These are phyloP conservation scores for Halictus ligatus DNA, from an alignment of 2,888 invertebrate species.

Conservation along the genomic window DNA sequence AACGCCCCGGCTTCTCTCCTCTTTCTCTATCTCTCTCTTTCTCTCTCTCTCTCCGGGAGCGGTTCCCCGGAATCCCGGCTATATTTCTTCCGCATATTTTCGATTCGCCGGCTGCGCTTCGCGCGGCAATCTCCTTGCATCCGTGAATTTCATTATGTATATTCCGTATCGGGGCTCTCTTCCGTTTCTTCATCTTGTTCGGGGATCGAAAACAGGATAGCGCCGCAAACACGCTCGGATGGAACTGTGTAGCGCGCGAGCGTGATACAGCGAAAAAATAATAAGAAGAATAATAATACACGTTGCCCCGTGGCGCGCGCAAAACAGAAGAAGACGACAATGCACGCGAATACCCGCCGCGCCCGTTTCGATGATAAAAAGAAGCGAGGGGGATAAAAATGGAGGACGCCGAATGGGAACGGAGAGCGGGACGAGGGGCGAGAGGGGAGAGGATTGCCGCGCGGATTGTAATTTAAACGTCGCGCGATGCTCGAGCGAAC, in stretches of 20 bases:
- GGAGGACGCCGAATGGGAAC: background rate
- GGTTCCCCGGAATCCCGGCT: conserved; percentile 47
- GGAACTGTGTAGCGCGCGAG: conserved; percentile 8
- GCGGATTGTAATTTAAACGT: conserved; percentile 7
- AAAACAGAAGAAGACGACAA: conserved; percentile 5
- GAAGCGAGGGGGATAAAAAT: background rate
- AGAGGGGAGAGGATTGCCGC: too few species aligned
- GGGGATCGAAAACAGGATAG: conserved; percentile 36
- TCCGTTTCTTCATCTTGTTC: conserved; percentile 37
- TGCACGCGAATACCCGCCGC: background rate
- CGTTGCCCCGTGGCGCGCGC: background rate
- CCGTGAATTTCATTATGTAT: conserved; percentile 61
- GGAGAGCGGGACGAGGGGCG: background rate
- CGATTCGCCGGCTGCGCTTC: conserved; percentile 57
- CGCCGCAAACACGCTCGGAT: conserved; percentile 20
- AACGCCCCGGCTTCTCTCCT: conserved; percentile 18
- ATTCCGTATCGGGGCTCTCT: conserved; percentile 34
- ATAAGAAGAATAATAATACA: conserved; percentile 11
- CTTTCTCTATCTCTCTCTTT: background rate
- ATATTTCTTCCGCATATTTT: conserved; percentile 64
- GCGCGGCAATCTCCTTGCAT: conserved; percentile 50
- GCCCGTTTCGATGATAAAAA: background rate
- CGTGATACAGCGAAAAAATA: conserved; percentile 7
- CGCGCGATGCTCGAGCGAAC: conserved; percentile 2
- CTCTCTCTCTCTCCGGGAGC: background rate